Base-by-base conservation (phyloP, 2,888 invertebrate genomes). In the Neocrepidodera transversa region DNA sequence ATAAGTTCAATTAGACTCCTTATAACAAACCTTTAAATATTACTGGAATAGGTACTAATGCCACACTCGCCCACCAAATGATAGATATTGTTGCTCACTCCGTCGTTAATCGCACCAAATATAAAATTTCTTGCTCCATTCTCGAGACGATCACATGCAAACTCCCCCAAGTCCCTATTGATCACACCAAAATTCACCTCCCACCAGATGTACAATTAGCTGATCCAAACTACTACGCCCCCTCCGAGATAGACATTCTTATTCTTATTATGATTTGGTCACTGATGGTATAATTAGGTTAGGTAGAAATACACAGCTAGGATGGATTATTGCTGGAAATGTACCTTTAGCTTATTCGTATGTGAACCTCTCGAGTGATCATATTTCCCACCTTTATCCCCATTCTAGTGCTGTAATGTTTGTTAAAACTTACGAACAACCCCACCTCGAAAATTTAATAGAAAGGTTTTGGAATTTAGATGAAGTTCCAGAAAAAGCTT, bases 391-490 rank as follows among this genome's bases (percentile, higher is more conserved):
- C 11, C 7, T 18, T 17, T 40, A 8, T 17, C 8, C n/a, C 2
- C 30, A 6, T 10, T 32, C 11, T 42, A 20, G n/a, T 20, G 20
- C 23, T 11, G n/a, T 23, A 4, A 13, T 13, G 20, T 23, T 10
- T n/a, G 11, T 42, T 42, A 11, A 11, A 23, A 42, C 20, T 17
- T 13, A 7, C 23, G 23, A 42, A 11, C 23, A 45, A 26, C 13
- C 32, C 13, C 1, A 26, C 14, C 13, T 45, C 13, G 45, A 45
- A 26, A 13, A 13, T 26, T 10, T 28, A 28, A 14, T 45, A 14
- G 28, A 45, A 45, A 45, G n/a, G 10, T 45, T 45, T 16, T 28
- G 45, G 45, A 26, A 11, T 23, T 14, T 45, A 10, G 26, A 43
- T 23, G 23, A 43, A 23, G 23, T 43, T 23, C 26, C 43, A 8